Conservation (phyloP, 2,888 invertebrate genomes). For the Kryphioiulus occultus region DNA sequence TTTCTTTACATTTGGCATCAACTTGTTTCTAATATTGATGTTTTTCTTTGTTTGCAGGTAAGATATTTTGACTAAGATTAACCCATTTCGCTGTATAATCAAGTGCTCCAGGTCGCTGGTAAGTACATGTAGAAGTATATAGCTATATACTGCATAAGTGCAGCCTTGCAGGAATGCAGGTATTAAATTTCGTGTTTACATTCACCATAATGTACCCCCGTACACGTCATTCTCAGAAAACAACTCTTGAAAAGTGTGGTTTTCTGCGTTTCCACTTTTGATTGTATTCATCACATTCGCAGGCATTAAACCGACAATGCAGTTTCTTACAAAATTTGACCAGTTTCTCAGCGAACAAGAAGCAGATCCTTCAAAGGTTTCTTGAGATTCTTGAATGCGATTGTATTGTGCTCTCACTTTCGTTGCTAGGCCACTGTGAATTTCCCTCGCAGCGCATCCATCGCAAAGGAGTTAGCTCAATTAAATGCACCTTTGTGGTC, state of each 20-base stretch:
- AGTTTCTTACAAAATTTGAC: background rate
- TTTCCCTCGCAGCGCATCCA: background rate
- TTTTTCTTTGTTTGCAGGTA: background rate
- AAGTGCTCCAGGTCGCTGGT: background rate
- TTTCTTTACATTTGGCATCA: no score
- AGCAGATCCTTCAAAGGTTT: background rate
- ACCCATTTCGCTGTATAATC: background rate
- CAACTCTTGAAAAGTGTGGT: no score
- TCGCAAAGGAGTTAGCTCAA: background rate
- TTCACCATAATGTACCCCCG: no score
- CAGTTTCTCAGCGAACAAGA: background rate
- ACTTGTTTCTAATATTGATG: background rate
- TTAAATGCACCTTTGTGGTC: slow-evolving; percentile 35
- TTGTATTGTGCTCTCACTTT: background rate
- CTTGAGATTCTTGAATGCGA: background rate
- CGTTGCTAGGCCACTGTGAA: background rate
- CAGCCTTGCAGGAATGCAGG: background rate
- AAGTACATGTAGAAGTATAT: background rate
- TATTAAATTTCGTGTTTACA: no score
- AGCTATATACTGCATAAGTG: no score
- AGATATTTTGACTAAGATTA: background rate
- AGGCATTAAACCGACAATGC: background rate
- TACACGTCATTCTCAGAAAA: no score
- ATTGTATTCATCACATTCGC: no score
- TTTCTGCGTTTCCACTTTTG: no score